Evolutionary conservation across 2,797 vertebrate genomes (phyloP), one percentile per base, ranked within the genome.

Genomic region (Ambastaia sidthimunki): DNA sequence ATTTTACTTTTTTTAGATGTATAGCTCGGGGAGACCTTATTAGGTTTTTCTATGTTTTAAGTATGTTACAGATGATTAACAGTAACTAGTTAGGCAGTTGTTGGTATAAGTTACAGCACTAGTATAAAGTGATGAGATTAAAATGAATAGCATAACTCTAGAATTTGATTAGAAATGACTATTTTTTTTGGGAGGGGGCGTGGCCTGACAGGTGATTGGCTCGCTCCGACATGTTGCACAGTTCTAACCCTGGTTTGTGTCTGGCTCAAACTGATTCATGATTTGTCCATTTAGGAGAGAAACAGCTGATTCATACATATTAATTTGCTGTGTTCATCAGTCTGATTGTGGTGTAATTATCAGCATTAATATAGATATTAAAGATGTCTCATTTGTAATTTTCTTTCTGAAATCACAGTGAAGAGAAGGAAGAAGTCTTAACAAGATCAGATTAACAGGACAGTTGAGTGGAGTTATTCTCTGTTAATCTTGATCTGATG

Each of bases 401-500:
- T 57, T 23, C 31, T 31, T 23, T 37, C n/a, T 65, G n/a, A n/a
- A n/a, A n/a, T n/a, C n/a, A 65, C 18, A 19, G 25, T 13, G 15
- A 65, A n/a, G 28, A 9, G 21, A 54, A 21, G 63, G 31, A 75
- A 65, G 63, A 50, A 44, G 50, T 25, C 11, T 76, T n/a, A 54
- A 75, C 65, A 25, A 48, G 72, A 74, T 62, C 31, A 62, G 71
- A 28, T 48, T 57, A 62, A 60, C 41, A n/a, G 18, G 44, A 65
- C 52, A 16, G n/a, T 3, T 21, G 19, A 55, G 54, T 21, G 7
- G 21, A 21, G 54, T 55, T 3, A 7, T 19, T 55, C 19, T 37
- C 34, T 6, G 34, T 37, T 37, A 37, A 37, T 37, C 34, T 37
- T 6, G 34, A 7, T 37, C 34, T 37, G 34, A 7, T 37, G 34